phyloP scores from a whole-genome alignment of 2,888 invertebrate species.

The Xanthostigma xanthostigma region DNA sequence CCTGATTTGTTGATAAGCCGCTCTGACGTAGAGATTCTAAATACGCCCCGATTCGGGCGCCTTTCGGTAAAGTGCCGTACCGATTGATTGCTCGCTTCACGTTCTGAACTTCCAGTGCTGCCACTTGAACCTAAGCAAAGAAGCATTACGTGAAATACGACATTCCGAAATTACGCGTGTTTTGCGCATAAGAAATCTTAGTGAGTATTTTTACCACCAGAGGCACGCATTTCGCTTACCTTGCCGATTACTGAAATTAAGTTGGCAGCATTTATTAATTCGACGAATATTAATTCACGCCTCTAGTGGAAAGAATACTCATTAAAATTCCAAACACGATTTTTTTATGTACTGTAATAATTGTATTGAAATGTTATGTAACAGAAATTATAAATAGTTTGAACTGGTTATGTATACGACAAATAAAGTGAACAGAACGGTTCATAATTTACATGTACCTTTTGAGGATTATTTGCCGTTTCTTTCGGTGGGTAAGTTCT shows the following conservation, averaged over 20 bases:
- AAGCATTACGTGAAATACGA: not conserved
- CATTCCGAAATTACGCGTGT: not conserved
- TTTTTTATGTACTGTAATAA: too few relatives aligned
- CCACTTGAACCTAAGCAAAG: constrained; percentile 51
- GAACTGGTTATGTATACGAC: too few relatives aligned
- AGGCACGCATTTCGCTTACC: too few relatives aligned
- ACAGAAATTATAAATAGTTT: too few relatives aligned
- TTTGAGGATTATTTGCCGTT: constrained; percentile 16
- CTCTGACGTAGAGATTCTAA: constrained; percentile 82
- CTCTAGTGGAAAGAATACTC: not conserved
- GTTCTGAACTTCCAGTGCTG: constrained; percentile 89
- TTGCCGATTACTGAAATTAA: too few relatives aligned
- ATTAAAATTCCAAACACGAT: constrained; percentile 7
- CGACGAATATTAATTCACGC: too few relatives aligned
- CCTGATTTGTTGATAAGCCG: constrained; percentile 35
- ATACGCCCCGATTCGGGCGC: constrained; percentile 90
- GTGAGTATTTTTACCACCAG: too few relatives aligned
- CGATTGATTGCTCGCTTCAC: constrained; percentile 87
- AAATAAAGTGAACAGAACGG: too few relatives aligned
- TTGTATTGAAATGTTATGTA: too few relatives aligned
- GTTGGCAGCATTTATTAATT: too few relatives aligned
- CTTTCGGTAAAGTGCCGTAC: constrained; percentile 94
- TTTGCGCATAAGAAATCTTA: too few relatives aligned
- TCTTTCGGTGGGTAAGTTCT: constrained; percentile 42
- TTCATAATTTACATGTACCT: too few relatives aligned